Base-by-base conservation (phyloP, 2,888 invertebrate genomes). In the Creontiades dilutus region DNA sequence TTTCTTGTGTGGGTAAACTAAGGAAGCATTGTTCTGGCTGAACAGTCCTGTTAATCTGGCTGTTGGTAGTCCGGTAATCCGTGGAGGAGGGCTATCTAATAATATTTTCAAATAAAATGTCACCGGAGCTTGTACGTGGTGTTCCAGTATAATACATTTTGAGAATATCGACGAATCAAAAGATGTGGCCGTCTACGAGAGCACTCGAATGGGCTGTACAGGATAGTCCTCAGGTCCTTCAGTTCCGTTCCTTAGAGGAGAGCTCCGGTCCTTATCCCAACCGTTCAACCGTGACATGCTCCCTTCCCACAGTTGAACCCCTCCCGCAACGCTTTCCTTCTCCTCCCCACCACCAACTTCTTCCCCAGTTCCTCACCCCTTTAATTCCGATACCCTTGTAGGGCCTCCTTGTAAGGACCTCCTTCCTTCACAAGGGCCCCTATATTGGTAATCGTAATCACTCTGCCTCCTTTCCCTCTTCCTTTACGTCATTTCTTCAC, bases 371-470 rank as follows among this genome's bases (percentile, higher is more conserved):
- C 37, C 61, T 28, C 61, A 14, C 68, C 48, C 19, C 86, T 86
- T 86, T 86, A 86, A 86, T 86, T 86, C 68, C 48, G 86, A 86
- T 86, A 86, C 86, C 86, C 86, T 86, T 86, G 86, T 86, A 68
- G 75, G 86, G 75, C 52, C 55, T 86, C 46, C 86, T 75, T 86
- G 75, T 86, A 75, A 86, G 86, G 86, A 47, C 86, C 86, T 57
- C 55, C 14, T 75, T 47, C 86, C 75, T 86, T 86, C 86, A 86
- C 86, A 86, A 86, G 86, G 23, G 86, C 86, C 75, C 48, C 57
- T 55, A 86, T 86, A 86, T 86, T 86, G 86, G 86, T 86, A 86
- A 86, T 86, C 75, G 86, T 86, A 86, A 86, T 86, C 86, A 86
- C 85, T 85, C 85, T n/a, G 46, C 85, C 61, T 61, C n/a, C 85